These are phyloP conservation scores for Cerastoderma edule DNA, from an alignment of 2,888 invertebrate species.

Conservation along the genomic window DNA sequence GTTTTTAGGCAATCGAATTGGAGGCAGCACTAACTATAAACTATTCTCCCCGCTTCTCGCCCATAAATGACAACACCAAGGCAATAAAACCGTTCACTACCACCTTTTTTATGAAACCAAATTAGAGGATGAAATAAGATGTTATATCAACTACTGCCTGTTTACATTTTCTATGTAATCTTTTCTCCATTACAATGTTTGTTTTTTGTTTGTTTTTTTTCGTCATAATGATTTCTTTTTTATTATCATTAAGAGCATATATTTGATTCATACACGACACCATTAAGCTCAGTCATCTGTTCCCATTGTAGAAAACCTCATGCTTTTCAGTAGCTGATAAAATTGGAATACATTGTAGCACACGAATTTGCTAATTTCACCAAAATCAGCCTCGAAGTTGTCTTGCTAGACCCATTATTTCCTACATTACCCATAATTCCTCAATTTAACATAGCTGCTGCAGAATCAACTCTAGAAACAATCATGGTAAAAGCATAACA, in stretches of 20 bases:
- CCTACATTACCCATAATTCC: too few relatives aligned
- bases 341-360: too few relatives aligned
- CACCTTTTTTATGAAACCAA: slow-evolving; percentile 17
- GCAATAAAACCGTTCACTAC: slow-evolving; percentile 15
- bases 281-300: too few relatives aligned
- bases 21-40: slow-evolving; percentile 21
- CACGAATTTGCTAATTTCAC: too few relatives aligned
- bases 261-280: too few relatives aligned
- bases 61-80: slow-evolving; percentile 13
- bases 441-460: too few relatives aligned
- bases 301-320: too few relatives aligned
- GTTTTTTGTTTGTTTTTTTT: not conserved
- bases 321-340: too few relatives aligned
- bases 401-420: too few relatives aligned
- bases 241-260: not conserved
- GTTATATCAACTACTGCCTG: slow-evolving; percentile 9
- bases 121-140: slow-evolving; percentile 19
- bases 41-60: slow-evolving; percentile 6
- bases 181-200: not conserved
- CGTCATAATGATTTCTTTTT: too few relatives aligned
- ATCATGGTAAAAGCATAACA: not conserved
- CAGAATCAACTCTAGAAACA: not conserved
- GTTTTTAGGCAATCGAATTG: not conserved
- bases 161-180: too few relatives aligned
- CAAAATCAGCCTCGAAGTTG: too few relatives aligned